Conservation (phyloP, 2,113 vertebrate genomes). For the Oryzias javanicus region DNA sequence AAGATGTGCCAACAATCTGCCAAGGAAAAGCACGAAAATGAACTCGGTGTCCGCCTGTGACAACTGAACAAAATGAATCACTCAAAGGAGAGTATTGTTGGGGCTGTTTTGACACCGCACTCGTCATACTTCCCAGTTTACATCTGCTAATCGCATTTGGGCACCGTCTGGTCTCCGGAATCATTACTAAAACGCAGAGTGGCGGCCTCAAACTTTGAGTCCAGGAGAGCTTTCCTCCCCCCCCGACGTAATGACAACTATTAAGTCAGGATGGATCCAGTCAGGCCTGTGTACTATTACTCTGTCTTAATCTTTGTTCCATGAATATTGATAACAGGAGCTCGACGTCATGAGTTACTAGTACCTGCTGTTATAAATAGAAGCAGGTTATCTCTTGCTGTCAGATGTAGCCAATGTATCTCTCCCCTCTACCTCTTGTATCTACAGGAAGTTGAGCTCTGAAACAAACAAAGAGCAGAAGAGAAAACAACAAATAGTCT, state of each 20-base stretch:
- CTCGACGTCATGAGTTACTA: slow-evolving; percentile 74
- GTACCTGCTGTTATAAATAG: slow-evolving; percentile 80
- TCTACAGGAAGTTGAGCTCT: slow-evolving; percentile 61
- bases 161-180: slow-evolving; percentile 72
- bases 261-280: slow-evolving; percentile 71
- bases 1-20: slow-evolving; percentile 19
- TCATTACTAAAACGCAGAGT: slow-evolving; percentile 75
- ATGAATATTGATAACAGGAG: slow-evolving; percentile 81
- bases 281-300: slow-evolving; percentile 67
- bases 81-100: slow-evolving; percentile 21
- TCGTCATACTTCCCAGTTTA: slow-evolving; percentile 55
- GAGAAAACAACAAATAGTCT: slow-evolving; percentile 52
- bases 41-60: slow-evolving; percentile 30
- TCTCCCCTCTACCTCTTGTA: slow-evolving; percentile 43
- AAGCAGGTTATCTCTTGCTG: slow-evolving; percentile 67
- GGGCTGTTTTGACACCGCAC: slow-evolving; percentile 43
- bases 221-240: slow-evolving; percentile 75
- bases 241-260: slow-evolving; percentile 73
- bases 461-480: slow-evolving; percentile 52
- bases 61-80: slow-evolving; percentile 32
- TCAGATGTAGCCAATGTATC: slow-evolving; percentile 50
- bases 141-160: slow-evolving; percentile 77
- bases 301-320: slow-evolving; percentile 77
- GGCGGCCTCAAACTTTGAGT: slow-evolving; percentile 68
- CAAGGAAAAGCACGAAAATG: slow-evolving; percentile 17